These are phyloP conservation scores for Ochropleura leucogaster DNA, from an alignment of 2,888 invertebrate genomes.

Conservation along the genomic window DNA sequence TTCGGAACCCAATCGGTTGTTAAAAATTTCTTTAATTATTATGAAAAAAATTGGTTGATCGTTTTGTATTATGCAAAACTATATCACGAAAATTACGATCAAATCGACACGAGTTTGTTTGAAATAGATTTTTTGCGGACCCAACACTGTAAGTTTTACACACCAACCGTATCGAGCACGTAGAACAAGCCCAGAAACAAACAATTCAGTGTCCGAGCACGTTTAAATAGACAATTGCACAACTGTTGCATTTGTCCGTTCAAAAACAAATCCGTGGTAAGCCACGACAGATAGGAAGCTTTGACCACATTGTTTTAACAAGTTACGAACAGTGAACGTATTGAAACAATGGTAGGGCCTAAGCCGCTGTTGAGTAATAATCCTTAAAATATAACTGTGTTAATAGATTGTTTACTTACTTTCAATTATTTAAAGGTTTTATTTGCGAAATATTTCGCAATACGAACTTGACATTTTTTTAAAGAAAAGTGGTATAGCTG, in stretches of 20 bases:
- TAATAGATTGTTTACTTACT: conserved; percentile 54
- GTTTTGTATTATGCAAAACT: not conserved
- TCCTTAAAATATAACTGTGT: conserved; percentile 42
- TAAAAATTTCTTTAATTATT: not conserved
- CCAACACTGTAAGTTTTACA: conserved; percentile 1
- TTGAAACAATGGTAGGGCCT: conserved; percentile 59
- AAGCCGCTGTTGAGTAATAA: conserved; percentile 54
- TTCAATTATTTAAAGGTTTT: conserved; percentile 49
- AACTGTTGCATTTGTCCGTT: conserved; percentile 62
- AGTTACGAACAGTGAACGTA: conserved; percentile 55
- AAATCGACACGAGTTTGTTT: not conserved
- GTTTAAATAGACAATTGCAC: conserved; percentile 70
- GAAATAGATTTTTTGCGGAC: conserved; percentile 3
- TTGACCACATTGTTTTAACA: conserved; percentile 77
- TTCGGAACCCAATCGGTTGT: too few relatives aligned
- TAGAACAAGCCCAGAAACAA: conserved; percentile 34
- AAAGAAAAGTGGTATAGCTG: not conserved
- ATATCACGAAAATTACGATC: not conserved
- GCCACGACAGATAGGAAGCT: conserved; percentile 77
- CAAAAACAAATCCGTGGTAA: conserved; percentile 74
- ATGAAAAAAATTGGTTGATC: conserved; percentile 6
- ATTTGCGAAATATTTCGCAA: conserved; percentile 21
- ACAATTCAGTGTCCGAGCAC: conserved; percentile 33
- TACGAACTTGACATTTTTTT: conserved; percentile 24
- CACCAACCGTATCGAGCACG: conserved; percentile 28